Evolutionary conservation across 1,140 invertebrate species (phyloP).

Genomic region (Conopomorpha cramerella): DNA sequence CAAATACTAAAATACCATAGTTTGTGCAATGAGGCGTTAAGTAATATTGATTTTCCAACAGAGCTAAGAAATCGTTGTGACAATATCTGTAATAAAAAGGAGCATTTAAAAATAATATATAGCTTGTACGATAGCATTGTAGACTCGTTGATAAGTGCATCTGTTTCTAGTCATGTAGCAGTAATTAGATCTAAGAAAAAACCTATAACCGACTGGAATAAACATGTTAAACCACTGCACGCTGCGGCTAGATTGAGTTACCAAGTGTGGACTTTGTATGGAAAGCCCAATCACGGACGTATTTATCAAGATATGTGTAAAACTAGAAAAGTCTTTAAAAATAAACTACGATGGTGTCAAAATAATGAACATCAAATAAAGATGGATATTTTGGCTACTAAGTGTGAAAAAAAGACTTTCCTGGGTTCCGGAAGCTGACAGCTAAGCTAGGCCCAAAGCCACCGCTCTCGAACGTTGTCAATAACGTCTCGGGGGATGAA

Average conservation of each 20-base stretch:
- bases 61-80: not conserved
- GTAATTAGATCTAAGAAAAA: too few relatives aligned
- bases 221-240: too few relatives aligned
- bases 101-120: conserved; percentile 1
- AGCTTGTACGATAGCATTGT: not conserved
- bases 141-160: not conserved
- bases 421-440: not conserved
- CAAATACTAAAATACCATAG: not conserved
- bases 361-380: too few relatives aligned
- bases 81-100: not conserved
- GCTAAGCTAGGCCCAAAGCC: too few relatives aligned
- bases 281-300: not conserved
- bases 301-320: conserved; percentile 1
- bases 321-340: too few relatives aligned
- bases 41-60: not conserved
- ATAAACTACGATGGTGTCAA: too few relatives aligned
- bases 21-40: not conserved
- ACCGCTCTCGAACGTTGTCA: too few relatives aligned
- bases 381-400: too few relatives aligned
- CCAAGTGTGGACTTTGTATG: conserved; percentile 1
- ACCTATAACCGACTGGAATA: conserved; percentile 2
- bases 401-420: conserved; percentile 2
- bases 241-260: not conserved
- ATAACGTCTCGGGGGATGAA: too few relatives aligned
- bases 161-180: not conserved